Evolutionary conservation across 2,888 invertebrate genomes (phyloP), one percentile per base, ranked within the genome.

Genomic region (Saturnia pavonia): DNA sequence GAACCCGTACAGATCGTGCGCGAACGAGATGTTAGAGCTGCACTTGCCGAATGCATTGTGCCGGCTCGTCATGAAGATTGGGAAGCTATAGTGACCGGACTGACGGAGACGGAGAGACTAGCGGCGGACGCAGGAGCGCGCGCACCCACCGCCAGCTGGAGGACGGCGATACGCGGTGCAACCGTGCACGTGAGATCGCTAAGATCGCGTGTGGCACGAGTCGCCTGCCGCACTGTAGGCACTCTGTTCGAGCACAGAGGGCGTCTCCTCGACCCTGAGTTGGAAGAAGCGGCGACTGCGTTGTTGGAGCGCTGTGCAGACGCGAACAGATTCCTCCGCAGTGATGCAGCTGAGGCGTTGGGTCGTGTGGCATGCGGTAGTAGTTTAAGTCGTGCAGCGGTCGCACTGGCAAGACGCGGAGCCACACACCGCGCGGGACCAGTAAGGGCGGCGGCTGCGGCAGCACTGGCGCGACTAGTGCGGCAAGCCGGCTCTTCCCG

Each of bases 251-350:
- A 94, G 43, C 90, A 95, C 6, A 95, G 96, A 72, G 94, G 94
- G 2, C 94, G 94, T 12, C 88, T 85, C 8, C 82, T 95, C 3
- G 95, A 95, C 63, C 91, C 97, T 92, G 99, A 99, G 89, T 92
- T 98, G 70, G 99, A 99, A 82, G 97, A 98, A 84, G 95, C 98
- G 69, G 96, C 96, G 0, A 95, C 95, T 34, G 96, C 97, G 14
- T 91, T 99, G 72, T 94, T 99, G 45, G 97, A 97, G 78, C 96
- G 99, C 73, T 97, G 98, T 69, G 98, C 98, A 0, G 99, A 99
- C 84, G 99, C 98, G 11, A 99, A 99, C 90, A 96, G 97, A 78
- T 99, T 99, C 86, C 95, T 99, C 69, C 95, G 99, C 34, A 97
- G 97, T 51, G 99, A 99, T 88, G 97, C 98, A 4, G 96, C 96